Base-by-base conservation (phyloP, 2,888 invertebrate genomes). In the Lasius fuliginosus region DNA sequence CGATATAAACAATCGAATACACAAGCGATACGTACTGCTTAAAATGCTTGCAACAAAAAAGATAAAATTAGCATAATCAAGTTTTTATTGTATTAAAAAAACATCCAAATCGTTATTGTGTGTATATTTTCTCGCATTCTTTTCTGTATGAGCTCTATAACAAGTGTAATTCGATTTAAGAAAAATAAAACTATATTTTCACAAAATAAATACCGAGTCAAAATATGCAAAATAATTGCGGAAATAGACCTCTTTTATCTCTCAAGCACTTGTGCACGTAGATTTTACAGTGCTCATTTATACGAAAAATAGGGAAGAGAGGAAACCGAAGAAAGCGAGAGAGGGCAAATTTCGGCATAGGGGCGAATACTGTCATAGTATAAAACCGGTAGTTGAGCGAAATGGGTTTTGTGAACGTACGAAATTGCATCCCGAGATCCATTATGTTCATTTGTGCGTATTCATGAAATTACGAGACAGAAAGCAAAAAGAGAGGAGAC, bases 321-420 rank as follows among this genome's bases (percentile, higher is more conserved):
- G 42, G 18, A 65, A 67, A 4, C 27, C 15, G 40, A 40, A 62
- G 46, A 49, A 60, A 79, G 81, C 49, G 60, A 62, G 30, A 60
- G 36, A 83, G 11, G n/a, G 64, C 46, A 68, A 79, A 69, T 81
- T 81, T 71, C 27, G 79, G 60, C 27, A 67, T 15, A 40, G 64
- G 18, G 11, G 12, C 56, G 18, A 58, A 69, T 12, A 15, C 77
- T 58, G 46, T 42, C 27, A n/a, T n/a, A 68, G 40, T 81, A 71
- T 81, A 84, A 81, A 81, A 84, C 42, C 42, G 62, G 42, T 15
- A 27, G 46, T 40, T 71, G 53, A 81, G 40, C 40, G 58, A 71
- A 84, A 68, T 71, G 82, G 56, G 36, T 69, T 84, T 84, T 69
- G 71, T 53, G 64, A 56, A 82, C 40, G 40, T 33, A 71, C 64